Percentiles rank a stretch among this genome's conserved stretches.
These are phyloP conservation scores for Lepidurus couesii DNA, from an alignment of 1,140 invertebrate genomes.

Conservation along the genomic window DNA sequence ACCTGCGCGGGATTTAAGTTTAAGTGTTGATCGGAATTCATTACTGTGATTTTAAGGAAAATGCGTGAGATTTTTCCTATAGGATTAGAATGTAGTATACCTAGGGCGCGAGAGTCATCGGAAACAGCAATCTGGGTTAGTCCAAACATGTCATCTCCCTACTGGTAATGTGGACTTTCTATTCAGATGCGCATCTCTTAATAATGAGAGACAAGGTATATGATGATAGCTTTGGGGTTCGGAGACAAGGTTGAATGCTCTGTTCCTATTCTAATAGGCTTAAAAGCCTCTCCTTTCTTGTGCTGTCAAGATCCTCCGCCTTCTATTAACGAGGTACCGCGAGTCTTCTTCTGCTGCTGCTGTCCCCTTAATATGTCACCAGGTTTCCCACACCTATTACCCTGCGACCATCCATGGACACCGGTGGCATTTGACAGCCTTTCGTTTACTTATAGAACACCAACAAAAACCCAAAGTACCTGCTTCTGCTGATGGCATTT, in stretches of 20 bases:
- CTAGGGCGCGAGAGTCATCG: not conserved
- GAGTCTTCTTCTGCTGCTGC: not conserved
- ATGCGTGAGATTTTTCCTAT: not conserved
- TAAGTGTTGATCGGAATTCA: not conserved
- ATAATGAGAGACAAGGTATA: constrained; percentile 19
- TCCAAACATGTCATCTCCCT: constrained; percentile 7
- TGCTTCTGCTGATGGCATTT: not conserved
- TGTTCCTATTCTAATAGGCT: constrained; percentile 9
- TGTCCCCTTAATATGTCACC: constrained; percentile 9
- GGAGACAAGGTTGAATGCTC: constrained; percentile 11
- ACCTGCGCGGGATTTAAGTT: no score
- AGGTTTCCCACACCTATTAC: constrained; percentile 17
- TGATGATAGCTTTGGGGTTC: not conserved
- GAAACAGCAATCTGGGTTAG: constrained; percentile 18
- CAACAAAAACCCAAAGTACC: constrained; percentile 17
- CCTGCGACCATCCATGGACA: constrained; percentile 13
- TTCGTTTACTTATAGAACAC: constrained; percentile 22
- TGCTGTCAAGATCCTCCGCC: constrained; percentile 20
- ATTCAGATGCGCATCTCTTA: constrained; percentile 14
- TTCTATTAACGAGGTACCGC: constrained; percentile 17
- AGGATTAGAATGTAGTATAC: not conserved
- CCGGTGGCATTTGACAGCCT: constrained; percentile 16
- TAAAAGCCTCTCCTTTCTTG: not conserved
- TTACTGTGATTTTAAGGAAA: not conserved
- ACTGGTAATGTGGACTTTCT: not conserved